Evolutionary conservation across 1,140 invertebrate genomes (phyloP).

Genomic region (Muscidifurax raptorellus): DNA sequence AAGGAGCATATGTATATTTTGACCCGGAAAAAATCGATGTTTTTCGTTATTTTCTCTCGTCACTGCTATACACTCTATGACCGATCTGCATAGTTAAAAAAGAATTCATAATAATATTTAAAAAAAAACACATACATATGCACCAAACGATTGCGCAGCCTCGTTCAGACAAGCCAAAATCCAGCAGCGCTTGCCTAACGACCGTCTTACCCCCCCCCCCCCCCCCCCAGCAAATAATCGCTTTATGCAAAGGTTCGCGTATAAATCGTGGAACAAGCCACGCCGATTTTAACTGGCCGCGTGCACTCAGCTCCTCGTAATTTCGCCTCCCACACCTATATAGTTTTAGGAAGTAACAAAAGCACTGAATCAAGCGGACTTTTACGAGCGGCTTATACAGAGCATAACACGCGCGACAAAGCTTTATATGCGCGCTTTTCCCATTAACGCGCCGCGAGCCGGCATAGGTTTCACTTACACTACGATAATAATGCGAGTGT

Average conservation of each 20-base stretch:
- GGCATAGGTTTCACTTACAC: not conserved
- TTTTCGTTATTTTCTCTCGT: too few relatives aligned
- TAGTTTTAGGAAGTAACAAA: slow-evolving; percentile 47
- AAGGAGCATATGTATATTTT: too few relatives aligned
- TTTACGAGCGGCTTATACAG: slow-evolving; percentile 35
- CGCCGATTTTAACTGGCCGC: slow-evolving; percentile 48
- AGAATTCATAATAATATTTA: too few relatives aligned
- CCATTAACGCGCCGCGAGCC: not conserved
- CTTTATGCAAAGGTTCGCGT: slow-evolving; percentile 35
- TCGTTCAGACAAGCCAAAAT: too few relatives aligned
- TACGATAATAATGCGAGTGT: not conserved
- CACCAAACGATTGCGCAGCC: too few relatives aligned
- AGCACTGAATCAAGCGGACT: slow-evolving; percentile 48
- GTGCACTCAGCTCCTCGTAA: slow-evolving; percentile 45
- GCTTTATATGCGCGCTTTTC: slow-evolving; percentile 30
- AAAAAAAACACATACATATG: too few relatives aligned
- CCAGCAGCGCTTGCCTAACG: not conserved
- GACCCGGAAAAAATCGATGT: too few relatives aligned
- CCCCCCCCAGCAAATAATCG: not conserved
- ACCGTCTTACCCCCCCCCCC: not conserved
- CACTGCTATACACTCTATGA: too few relatives aligned
- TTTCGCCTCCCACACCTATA: slow-evolving; percentile 31
- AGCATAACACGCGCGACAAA: slow-evolving; percentile 27
- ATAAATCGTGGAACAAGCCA: slow-evolving; percentile 1
- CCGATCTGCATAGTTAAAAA: too few relatives aligned